Conservation (phyloP, 2,113 vertebrate genomes). For the Sturnus vulgaris region DNA sequence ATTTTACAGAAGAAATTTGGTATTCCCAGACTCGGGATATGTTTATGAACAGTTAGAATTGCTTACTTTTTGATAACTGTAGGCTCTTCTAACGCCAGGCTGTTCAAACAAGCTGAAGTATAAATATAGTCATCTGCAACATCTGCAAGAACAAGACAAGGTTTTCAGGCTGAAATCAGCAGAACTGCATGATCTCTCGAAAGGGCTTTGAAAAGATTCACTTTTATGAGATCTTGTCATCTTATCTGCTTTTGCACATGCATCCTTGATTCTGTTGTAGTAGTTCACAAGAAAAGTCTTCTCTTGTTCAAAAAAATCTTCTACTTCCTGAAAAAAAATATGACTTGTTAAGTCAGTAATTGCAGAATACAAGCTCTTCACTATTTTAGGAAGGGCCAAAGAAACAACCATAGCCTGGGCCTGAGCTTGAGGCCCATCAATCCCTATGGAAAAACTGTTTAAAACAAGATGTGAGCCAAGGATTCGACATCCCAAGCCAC, state of each 20-base stretch:
- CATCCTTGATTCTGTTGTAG: slow-evolving; percentile 91
- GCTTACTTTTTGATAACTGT: slow-evolving; percentile 88
- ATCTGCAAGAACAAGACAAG: slow-evolving; percentile 74
- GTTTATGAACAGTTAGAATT: background rate
- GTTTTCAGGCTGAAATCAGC: slow-evolving; percentile 9
- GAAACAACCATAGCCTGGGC: background rate
- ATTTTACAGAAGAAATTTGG: background rate
- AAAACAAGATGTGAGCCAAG: background rate
- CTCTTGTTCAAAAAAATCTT: slow-evolving; percentile 98
- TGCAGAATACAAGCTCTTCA: background rate
- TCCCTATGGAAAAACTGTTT: background rate
- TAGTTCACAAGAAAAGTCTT: slow-evolving; percentile 95
- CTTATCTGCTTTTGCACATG: slow-evolving; percentile 93
- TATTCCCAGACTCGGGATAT: background rate
- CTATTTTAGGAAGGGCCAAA: background rate
- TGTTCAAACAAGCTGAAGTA: slow-evolving; percentile 85
- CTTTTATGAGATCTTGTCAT: slow-evolving; percentile 97
- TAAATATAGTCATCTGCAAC: slow-evolving; percentile 95
- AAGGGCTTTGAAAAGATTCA: slow-evolving; percentile 57
- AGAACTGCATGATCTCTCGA: background rate
- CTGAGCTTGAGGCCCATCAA: background rate
- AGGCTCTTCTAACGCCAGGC: slow-evolving; percentile 82
- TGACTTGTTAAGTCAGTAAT: background rate
- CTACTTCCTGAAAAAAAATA: slow-evolving; percentile 82
- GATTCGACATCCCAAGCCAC: background rate